Percentiles rank a stretch among this genome's conserved stretches.
Evolutionary conservation across 2,113 vertebrate genomes (phyloP).

Genomic region (Seriola dumerili): DNA sequence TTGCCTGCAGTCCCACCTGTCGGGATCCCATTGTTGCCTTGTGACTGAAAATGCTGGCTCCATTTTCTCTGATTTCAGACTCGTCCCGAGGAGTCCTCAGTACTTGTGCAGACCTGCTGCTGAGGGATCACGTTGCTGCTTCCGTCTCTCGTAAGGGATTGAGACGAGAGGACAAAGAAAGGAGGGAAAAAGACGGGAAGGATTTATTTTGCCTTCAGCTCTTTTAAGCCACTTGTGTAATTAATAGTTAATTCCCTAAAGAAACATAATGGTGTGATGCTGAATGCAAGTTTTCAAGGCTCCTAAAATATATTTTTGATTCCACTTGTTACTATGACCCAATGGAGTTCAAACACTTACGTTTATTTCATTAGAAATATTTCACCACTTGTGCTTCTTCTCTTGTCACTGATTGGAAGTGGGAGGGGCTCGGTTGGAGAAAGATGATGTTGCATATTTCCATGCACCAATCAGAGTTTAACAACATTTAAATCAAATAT

Average conservation of each 20-base stretch:
- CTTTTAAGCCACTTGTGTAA: conserved; percentile 40
- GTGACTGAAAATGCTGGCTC: conserved; percentile 61
- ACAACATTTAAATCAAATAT: conserved; percentile 14
- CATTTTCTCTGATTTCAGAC: conserved; percentile 65
- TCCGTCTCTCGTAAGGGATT: conserved; percentile 49
- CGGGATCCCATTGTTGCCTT: conserved; percentile 66
- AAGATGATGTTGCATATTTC: background rate
- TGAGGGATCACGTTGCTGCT: conserved; percentile 61
- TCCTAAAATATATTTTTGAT: background rate
- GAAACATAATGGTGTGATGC: background rate
- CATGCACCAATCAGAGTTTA: background rate
- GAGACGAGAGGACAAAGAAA: conserved; percentile 52
- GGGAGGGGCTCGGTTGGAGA: background rate
- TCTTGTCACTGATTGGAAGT: background rate
- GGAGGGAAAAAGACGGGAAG: conserved; percentile 38
- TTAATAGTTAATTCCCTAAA: conserved; percentile 34
- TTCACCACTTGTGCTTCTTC: background rate
- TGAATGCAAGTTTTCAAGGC: background rate
- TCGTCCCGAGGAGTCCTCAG: conserved; percentile 47
- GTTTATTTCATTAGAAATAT: background rate
- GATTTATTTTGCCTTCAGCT: conserved; percentile 52
- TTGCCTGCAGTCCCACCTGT: conserved; percentile 75
- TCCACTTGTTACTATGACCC: too few species aligned
- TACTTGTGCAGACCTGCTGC: conserved; percentile 75
- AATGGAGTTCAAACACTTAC: background rate